Evolutionary conservation across 2,888 invertebrate species (phyloP).

Genomic region (Lysandra coridon): DNA sequence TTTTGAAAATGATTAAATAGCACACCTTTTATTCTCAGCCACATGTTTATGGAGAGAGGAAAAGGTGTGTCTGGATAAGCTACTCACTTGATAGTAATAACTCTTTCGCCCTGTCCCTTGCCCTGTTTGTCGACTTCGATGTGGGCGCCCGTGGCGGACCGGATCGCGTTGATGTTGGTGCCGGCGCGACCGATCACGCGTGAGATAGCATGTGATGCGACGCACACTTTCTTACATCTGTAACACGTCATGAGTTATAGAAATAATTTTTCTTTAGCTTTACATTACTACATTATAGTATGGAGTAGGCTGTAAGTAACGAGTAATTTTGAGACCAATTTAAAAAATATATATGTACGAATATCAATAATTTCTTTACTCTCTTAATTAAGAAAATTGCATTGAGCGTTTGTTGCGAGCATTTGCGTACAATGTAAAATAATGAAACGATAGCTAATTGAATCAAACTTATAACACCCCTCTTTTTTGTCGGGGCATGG

Average conservation of each 20-base stretch:
- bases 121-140: constrained; percentile 99
- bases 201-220: constrained; percentile 96
- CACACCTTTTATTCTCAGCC: too few species aligned
- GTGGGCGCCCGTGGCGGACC: constrained; percentile 97
- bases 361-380: too few species aligned
- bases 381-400: too few species aligned
- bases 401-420: too few species aligned
- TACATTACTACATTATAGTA: too few species aligned
- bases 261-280: not conserved
- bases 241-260: not conserved
- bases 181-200: constrained; percentile 98
- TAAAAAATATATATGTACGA: too few species aligned
- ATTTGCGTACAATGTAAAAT: not conserved
- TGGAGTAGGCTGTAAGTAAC: too few species aligned
- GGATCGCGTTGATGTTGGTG: constrained; percentile 98
- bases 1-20: too few species aligned
- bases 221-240: constrained; percentile 94
- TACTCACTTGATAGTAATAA: constrained; percentile 94
- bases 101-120: constrained; percentile 95
- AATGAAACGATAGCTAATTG: not conserved
- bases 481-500: too few species aligned
- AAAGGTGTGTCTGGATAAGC: not conserved
- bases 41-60: not conserved
- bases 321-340: too few species aligned
- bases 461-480: too few species aligned